These are phyloP conservation scores for Puma concolor DNA, from an alignment of 2,113 vertebrate species.

Conservation along the genomic window DNA sequence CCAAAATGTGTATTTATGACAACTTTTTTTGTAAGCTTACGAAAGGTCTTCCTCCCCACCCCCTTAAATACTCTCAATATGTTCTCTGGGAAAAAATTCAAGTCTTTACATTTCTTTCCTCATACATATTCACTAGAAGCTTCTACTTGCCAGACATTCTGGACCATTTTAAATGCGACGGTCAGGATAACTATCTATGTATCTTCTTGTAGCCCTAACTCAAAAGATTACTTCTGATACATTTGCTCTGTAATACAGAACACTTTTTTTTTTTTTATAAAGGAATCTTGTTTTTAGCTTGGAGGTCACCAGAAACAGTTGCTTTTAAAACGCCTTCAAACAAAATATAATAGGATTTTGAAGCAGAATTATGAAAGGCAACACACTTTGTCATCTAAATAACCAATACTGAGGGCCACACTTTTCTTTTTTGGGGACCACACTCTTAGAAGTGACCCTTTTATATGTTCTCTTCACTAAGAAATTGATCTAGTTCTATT, in stretches of 20 bases:
- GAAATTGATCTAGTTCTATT: neutral
- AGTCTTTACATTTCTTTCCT: neutral
- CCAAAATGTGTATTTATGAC: neutral
- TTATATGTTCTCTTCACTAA: neutral
- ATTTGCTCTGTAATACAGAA: slow-evolving; percentile 43
- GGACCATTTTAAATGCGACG: slow-evolving; percentile 7
- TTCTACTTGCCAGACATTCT: slow-evolving; percentile 19
- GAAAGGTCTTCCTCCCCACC: neutral
- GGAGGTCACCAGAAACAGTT: slow-evolving; percentile 51
- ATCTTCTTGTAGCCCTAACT: neutral
- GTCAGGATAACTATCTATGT: neutral
- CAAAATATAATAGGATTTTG: slow-evolving; percentile 29
- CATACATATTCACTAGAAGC: neutral
- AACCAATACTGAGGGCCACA: neutral
- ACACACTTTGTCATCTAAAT: neutral
- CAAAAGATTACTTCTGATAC: neutral
- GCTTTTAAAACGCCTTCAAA: slow-evolving; percentile 43
- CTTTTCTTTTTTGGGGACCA: neutral
- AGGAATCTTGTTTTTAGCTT: slow-evolving; percentile 22
- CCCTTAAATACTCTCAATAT: neutral
- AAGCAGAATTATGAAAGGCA: slow-evolving; percentile 38
- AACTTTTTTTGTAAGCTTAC: neutral
- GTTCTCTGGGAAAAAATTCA: neutral
- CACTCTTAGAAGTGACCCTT: neutral
- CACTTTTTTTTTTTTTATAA: slow-evolving; percentile 26